Conservation (phyloP, 1,140 invertebrate species). For the Lysiphlebus fabarum region DNA sequence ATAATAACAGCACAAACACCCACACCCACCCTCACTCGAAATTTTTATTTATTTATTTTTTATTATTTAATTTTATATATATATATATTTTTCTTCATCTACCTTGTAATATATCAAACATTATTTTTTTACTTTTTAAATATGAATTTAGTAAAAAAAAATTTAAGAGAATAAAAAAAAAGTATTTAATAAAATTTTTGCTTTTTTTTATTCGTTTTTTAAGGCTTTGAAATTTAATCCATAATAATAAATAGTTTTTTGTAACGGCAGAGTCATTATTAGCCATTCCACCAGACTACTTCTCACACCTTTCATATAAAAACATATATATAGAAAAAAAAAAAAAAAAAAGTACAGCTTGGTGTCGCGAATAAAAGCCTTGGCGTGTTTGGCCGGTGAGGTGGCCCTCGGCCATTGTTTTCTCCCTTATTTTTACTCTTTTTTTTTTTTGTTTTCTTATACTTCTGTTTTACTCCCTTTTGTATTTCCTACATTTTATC, state of each 20-base stretch:
- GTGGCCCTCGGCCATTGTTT: slow-evolving; percentile 35
- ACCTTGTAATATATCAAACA: not conserved
- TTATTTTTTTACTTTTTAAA: not conserved
- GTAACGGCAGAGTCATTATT: slow-evolving; percentile 20
- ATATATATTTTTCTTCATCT: not conserved
- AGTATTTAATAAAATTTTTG: too few species aligned
- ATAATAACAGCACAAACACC: slow-evolving; percentile 28
- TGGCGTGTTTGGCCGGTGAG: slow-evolving; percentile 29
- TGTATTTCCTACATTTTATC: too few species aligned
- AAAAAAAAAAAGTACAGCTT: slow-evolving; percentile 15
- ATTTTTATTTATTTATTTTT: slow-evolving; percentile 28
- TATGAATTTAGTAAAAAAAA: too few species aligned
- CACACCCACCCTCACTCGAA: slow-evolving; percentile 15
- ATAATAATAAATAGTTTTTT: too few species aligned
- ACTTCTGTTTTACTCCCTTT: slow-evolving; percentile 8
- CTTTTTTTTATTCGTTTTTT: too few species aligned
- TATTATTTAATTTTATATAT: slow-evolving; percentile 5
- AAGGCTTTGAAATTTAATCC: too few species aligned
- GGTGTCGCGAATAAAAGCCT: slow-evolving; percentile 28
- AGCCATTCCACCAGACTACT: slow-evolving; percentile 22
- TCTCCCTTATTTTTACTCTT: slow-evolving; percentile 26
- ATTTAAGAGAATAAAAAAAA: too few species aligned
- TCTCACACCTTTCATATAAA: slow-evolving; percentile 21
- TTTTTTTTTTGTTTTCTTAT: slow-evolving; percentile 24
- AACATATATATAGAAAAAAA: too few species aligned